Conservation (phyloP, 2,888 invertebrate genomes). For the Aphidoletes aphidimyza region DNA sequence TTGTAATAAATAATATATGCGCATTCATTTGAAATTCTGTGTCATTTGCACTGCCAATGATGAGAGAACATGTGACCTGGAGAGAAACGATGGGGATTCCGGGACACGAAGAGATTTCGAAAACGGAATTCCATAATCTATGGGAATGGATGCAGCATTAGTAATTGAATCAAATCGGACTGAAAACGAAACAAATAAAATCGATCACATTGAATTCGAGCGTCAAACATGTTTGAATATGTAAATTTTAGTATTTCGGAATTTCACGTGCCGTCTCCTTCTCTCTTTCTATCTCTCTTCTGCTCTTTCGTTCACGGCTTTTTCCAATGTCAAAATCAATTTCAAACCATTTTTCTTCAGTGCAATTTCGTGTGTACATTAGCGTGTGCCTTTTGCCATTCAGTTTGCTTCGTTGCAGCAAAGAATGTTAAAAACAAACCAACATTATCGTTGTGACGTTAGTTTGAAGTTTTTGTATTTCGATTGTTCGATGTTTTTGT, state of each 20-base stretch:
- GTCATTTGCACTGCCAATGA: background rate
- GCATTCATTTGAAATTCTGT: background rate
- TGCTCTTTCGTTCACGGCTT: too few relatives aligned
- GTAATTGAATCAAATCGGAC: conserved; percentile 11
- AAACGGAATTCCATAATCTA: background rate
- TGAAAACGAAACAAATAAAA: background rate
- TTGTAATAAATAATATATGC: background rate
- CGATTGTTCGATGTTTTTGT: too few relatives aligned
- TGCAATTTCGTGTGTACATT: background rate
- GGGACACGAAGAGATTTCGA: too few relatives aligned
- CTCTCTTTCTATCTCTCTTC: too few relatives aligned
- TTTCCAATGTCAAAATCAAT: conserved; percentile 2
- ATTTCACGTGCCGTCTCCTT: background rate
- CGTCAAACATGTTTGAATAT: background rate
- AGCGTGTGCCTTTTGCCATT: background rate
- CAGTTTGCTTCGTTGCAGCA: background rate
- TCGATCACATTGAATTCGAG: background rate
- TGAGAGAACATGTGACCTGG: too few relatives aligned
- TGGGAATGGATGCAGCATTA: background rate
- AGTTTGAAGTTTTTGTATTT: too few relatives aligned
- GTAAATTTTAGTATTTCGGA: background rate
- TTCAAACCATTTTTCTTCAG: background rate
- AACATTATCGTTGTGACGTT: too few relatives aligned
- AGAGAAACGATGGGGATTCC: too few relatives aligned
- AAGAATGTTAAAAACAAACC: background rate